Conservation (phyloP, 2,113 vertebrate genomes). For the Dasyurus viverrinus region DNA sequence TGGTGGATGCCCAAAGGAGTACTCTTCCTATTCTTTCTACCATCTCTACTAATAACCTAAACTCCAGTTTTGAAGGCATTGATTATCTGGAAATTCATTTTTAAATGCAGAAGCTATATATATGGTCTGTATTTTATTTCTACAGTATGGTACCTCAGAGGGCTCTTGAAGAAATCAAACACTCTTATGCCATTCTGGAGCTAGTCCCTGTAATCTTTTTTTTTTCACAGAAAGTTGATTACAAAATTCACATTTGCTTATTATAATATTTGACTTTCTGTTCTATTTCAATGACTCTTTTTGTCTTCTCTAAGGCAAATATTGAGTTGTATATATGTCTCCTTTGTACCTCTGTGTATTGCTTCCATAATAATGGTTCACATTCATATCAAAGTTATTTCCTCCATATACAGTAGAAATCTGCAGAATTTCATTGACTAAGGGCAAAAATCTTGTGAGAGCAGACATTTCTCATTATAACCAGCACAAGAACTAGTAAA, state of each 20-base stretch:
- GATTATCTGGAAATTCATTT: neutral
- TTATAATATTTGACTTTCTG: neutral
- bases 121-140: neutral
- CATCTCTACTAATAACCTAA: neutral
- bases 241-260: neutral
- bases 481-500: neutral
- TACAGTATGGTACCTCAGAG: neutral
- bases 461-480: neutral
- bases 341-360: neutral
- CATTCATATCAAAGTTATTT: neutral
- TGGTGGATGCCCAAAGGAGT: neutral
- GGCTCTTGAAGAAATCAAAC: neutral
- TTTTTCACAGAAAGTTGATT: neutral
- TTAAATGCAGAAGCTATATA: neutral
- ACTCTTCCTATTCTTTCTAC: neutral
- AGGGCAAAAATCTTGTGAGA: neutral
- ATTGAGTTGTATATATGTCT: neutral
- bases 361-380: neutral
- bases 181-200: neutral
- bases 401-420: neutral
- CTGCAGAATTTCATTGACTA: neutral
- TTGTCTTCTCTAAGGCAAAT: neutral
- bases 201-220: neutral
- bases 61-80: neutral
- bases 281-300: neutral